phyloP scores from a whole-genome alignment of 2,888 invertebrate species.

The Willowsia nigromaculata region DNA sequence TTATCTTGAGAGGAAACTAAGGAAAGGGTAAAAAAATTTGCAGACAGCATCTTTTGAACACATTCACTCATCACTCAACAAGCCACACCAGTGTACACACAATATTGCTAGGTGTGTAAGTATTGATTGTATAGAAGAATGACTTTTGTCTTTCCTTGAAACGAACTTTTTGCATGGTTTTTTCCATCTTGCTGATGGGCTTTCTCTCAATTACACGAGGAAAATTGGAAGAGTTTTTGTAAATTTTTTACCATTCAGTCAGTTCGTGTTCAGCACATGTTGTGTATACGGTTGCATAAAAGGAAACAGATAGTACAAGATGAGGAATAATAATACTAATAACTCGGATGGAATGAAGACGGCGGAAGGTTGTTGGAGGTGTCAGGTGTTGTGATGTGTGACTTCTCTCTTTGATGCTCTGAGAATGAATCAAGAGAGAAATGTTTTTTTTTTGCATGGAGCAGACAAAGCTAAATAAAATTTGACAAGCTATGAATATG shows the following conservation, averaged over 20 bases:
- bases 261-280: background rate
- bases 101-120: background rate
- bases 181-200: background rate
- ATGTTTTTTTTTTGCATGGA: background rate
- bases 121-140: background rate
- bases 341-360: background rate
- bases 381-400: background rate
- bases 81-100: background rate
- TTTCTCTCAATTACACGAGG: background rate
- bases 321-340: background rate
- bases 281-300: background rate
- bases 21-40: background rate
- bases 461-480: background rate
- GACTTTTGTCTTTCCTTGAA: background rate
- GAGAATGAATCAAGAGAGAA: background rate
- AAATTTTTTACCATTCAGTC: background rate
- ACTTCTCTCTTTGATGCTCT: background rate
- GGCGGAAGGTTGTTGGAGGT: conserved; percentile 22
- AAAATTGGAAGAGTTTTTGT: background rate
- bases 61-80: background rate
- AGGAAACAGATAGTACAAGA: background rate
- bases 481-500: conserved; percentile 23
- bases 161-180: background rate
- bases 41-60: background rate
- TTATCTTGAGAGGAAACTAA: background rate